Base-by-base conservation (phyloP, 2,888 invertebrate genomes). In the Archips crataeganus region DNA sequence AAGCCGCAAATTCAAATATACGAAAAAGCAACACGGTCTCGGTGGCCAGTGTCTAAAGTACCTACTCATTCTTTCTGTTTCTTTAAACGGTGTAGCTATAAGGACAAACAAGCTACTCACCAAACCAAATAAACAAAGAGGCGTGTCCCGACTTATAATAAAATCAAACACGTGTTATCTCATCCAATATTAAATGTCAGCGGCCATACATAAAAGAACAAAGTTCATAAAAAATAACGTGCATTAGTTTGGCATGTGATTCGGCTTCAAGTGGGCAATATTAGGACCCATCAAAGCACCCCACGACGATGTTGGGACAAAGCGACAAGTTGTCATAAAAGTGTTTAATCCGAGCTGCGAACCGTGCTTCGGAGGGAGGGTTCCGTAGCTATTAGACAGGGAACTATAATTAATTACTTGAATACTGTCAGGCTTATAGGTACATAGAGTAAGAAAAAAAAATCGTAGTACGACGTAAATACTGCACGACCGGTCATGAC, bases 271-370 rank as follows among this genome's bases (percentile, higher is more conserved):
- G 65, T 65, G 51, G 45, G 34, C 65, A 49, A 65, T 65, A 65
- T 65, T 65, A 65, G 5, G 45, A 36, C 15, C 36, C 32, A 15
- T 51, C 65, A 51, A 51, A 51, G 49, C 49, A 10, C 36, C 51
- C 65, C 65, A 36, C 36, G 42, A 42, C 10, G 23, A 13, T 13
- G 49, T 6, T 49, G 39, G 71, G 64, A 51, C 36, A 51, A 65
- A 65, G 65, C 65, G 65, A 51, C 49, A 65, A 73, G 13, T 68
- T 73, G 73, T 73, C 68, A 69, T 68, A 63, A 73, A 73, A 45
- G 3, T 23, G 60, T 36, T 32, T 73, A 63, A 69, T 73, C 49
- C 49, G 63, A 0, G 6, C 39, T 32, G 39, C 13, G 72, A 68
- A 68, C 39, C 5, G 39, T 6, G 45, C 39, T 4, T 10, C 0